phyloP scores from a whole-genome alignment of 2,113 vertebrate genomes.

The Motacilla alba region DNA sequence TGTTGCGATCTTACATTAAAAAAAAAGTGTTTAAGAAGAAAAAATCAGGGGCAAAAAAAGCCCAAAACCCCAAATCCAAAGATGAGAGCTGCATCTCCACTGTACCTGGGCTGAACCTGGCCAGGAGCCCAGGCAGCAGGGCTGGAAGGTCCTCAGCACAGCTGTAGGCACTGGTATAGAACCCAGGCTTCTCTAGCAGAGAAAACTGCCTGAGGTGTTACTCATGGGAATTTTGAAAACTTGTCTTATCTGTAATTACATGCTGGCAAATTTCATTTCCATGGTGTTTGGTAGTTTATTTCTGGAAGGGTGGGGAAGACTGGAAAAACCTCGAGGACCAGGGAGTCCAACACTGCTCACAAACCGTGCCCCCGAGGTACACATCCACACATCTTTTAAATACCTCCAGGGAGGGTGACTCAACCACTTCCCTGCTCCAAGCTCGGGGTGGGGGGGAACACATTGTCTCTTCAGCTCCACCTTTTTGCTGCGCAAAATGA shows the following conservation, averaged over 20 bases:
- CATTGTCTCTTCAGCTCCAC: not conserved
- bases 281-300: slow-evolving; percentile 33
- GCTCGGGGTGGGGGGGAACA: not conserved
- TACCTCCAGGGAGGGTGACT: not conserved
- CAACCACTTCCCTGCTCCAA: not conserved
- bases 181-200: slow-evolving; percentile 35
- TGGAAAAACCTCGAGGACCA: not conserved
- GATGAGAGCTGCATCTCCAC: not conserved
- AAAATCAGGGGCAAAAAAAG: not conserved
- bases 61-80: not conserved
- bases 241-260: slow-evolving; percentile 59
- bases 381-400: not conserved
- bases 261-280: slow-evolving; percentile 8
- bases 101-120: not conserved
- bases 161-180: slow-evolving; percentile 9
- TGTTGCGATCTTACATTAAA: not conserved
- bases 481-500: not conserved
- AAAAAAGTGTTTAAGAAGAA: not conserved
- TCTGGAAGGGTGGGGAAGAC: slow-evolving; percentile 13
- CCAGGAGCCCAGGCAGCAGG: not conserved
- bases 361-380: not conserved
- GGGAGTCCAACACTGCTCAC: rapidly evolving
- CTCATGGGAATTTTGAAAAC: slow-evolving; percentile 33
- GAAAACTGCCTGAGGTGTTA: not conserved
- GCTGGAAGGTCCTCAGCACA: not conserved